Evolutionary conservation across 1,140 invertebrate species (phyloP).

Genomic region (Nasonia longicornis): DNA sequence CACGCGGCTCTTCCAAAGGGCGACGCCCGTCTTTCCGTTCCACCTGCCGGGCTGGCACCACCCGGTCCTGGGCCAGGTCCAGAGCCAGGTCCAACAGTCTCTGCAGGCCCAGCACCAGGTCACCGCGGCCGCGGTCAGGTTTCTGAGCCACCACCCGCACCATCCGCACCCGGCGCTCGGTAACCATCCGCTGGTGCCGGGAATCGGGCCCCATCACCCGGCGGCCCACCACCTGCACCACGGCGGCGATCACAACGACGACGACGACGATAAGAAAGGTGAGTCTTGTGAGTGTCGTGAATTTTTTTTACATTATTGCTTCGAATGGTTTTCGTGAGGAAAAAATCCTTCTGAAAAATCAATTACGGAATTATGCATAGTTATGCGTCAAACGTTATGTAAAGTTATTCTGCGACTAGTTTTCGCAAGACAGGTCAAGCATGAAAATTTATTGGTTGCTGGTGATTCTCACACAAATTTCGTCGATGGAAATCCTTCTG

Average conservation of each 20-base stretch:
- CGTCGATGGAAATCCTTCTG: too few relatives aligned
- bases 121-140: constrained; percentile 61
- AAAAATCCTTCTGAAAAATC: too few relatives aligned
- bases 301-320: not conserved
- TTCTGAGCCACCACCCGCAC: constrained; percentile 65
- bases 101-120: constrained; percentile 65
- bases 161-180: constrained; percentile 63
- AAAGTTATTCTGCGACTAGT: too few relatives aligned
- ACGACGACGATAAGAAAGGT: constrained; percentile 69
- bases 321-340: too few relatives aligned
- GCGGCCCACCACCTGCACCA: constrained; percentile 65
- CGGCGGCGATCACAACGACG: constrained; percentile 61
- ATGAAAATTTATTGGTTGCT: too few relatives aligned
- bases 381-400: too few relatives aligned
- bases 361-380: too few relatives aligned
- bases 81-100: constrained; percentile 65
- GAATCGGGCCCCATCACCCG: constrained; percentile 62
- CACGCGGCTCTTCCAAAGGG: constrained; percentile 64
- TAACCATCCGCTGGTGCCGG: constrained; percentile 64
- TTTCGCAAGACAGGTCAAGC: too few relatives aligned
- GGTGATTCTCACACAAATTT: too few relatives aligned
- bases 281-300: constrained; percentile 23
- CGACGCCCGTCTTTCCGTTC: constrained; percentile 67
- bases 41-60: constrained; percentile 68
- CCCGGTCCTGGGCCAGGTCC: constrained; percentile 65